A percentile compares a stretch with the other conserved stretches of the same genome.
Evolutionary conservation across 2,113 vertebrate genomes (phyloP).

Genomic region (Tragulus kanchil): DNA sequence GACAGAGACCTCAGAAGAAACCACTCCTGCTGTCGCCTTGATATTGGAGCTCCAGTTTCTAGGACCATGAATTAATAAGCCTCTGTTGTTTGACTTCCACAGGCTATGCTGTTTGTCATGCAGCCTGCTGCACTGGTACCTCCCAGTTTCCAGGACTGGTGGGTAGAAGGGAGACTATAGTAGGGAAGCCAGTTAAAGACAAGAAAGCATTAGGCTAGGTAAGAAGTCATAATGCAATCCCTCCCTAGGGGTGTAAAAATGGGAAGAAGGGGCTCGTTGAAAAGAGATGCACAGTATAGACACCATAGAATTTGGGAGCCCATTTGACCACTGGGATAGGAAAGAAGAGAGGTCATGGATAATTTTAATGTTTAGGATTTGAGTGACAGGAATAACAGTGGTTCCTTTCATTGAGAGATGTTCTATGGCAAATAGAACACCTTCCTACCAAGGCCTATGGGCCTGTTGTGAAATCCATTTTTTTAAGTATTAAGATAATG

Average conservation of each 20-base stretch:
- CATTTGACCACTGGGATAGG: fast-evolving
- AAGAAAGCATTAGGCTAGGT: neutral
- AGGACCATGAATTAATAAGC: neutral
- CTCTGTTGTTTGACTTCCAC: too few species aligned
- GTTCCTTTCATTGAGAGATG: neutral
- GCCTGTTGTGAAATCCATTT: neutral
- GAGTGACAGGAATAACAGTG: fast-evolving
- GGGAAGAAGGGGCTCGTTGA: neutral
- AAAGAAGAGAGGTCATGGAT: neutral
- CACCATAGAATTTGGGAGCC: too few species aligned
- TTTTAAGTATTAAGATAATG: neutral
- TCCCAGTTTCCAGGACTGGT: too few species aligned
- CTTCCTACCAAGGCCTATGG: fast-evolving
- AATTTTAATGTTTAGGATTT: neutral
- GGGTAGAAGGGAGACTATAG: neutral
- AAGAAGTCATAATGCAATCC: fast-evolving
- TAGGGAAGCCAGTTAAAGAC: neutral
- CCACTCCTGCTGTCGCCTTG: fast-evolving
- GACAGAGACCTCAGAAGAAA: neutral
- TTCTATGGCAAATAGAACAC: fast-evolving
- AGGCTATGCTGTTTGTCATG: fast-evolving
- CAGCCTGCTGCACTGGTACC: fast-evolving
- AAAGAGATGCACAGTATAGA: fast-evolving
- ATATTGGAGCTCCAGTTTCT: neutral
- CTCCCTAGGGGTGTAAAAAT: too few species aligned